Evolutionary conservation across 2,113 vertebrate genomes (phyloP).

Genomic region (Casuarius casuarius): DNA sequence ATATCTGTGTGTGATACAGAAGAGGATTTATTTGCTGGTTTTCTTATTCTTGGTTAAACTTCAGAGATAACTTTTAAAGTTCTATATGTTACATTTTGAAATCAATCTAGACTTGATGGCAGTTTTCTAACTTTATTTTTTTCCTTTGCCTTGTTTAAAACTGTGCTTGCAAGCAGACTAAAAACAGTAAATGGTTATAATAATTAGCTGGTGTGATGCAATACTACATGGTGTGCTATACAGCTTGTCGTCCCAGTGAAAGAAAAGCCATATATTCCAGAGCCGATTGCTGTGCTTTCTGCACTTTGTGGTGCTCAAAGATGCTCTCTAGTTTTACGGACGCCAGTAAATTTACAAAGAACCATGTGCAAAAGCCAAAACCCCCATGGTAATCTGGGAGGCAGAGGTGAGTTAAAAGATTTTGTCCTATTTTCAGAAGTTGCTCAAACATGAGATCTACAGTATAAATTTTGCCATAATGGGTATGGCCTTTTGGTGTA

Average conservation of each 20-base stretch:
- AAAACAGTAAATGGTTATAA: neutral
- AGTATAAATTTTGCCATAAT: neutral
- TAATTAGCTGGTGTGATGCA: neutral
- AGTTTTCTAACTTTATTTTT: neutral
- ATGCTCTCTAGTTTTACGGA: neutral
- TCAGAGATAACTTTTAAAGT: neutral
- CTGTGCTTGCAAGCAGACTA: neutral
- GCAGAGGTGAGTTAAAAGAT: neutral
- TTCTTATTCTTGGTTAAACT: neutral
- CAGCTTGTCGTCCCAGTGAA: neutral
- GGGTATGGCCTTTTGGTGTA: neutral
- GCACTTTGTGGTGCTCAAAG: neutral
- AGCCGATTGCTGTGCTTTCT: neutral
- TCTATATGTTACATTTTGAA: neutral
- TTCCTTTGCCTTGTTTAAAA: neutral
- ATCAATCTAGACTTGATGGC: neutral
- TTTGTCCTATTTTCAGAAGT: neutral
- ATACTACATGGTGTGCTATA: neutral
- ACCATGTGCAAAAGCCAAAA: neutral
- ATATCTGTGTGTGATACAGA: neutral
- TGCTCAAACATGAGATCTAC: neutral
- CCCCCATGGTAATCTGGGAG: neutral
- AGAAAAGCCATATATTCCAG: neutral
- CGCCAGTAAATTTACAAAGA: neutral
- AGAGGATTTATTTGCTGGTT: neutral